These are phyloP conservation scores for Hirtodrosophila alboralis DNA, from an alignment of 2,888 invertebrate genomes.

Conservation along the genomic window DNA sequence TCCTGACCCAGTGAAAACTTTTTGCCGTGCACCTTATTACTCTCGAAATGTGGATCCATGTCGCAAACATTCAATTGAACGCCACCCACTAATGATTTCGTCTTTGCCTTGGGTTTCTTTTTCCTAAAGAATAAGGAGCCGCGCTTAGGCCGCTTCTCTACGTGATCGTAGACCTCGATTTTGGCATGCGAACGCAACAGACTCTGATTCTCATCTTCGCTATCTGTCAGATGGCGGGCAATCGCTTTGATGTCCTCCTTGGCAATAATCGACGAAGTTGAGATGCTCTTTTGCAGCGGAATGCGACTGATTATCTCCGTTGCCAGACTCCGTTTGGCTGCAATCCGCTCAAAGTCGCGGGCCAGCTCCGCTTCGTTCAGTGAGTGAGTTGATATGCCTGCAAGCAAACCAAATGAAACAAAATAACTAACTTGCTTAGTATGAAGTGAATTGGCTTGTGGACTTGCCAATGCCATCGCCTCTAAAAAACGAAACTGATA, in stretches of 20 bases:
- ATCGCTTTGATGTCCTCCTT: slow-evolving; percentile 85
- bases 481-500: slow-evolving; percentile 35
- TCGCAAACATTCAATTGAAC: slow-evolving; percentile 81
- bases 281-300: slow-evolving; percentile 94
- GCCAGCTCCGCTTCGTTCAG: slow-evolving; percentile 94
- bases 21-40: slow-evolving; percentile 84
- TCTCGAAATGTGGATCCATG: slow-evolving; percentile 93
- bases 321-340: slow-evolving; percentile 84
- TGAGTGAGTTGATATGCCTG: slow-evolving; percentile 89
- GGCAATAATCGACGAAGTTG: slow-evolving; percentile 93
- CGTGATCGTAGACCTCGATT: slow-evolving; percentile 86
- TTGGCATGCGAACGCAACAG: slow-evolving; percentile 84
- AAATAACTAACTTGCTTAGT: slow-evolving; percentile 20
- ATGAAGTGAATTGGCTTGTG: slow-evolving; percentile 23
- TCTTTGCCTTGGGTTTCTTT: slow-evolving; percentile 88
- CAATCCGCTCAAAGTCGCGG: slow-evolving; percentile 84
- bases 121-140: slow-evolving; percentile 96
- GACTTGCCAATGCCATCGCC: slow-evolving; percentile 42
- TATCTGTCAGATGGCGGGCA: slow-evolving; percentile 84
- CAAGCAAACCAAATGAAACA: slow-evolving; percentile 18
- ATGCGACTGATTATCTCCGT: slow-evolving; percentile 87
- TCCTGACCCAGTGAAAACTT: slow-evolving; percentile 68
- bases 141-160: slow-evolving; percentile 93
- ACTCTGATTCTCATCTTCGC: slow-evolving; percentile 85
- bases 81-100: slow-evolving; percentile 71